Evolutionary conservation across 2,113 vertebrate species (phyloP).

Genomic region (Pachypanchax playfairii): DNA sequence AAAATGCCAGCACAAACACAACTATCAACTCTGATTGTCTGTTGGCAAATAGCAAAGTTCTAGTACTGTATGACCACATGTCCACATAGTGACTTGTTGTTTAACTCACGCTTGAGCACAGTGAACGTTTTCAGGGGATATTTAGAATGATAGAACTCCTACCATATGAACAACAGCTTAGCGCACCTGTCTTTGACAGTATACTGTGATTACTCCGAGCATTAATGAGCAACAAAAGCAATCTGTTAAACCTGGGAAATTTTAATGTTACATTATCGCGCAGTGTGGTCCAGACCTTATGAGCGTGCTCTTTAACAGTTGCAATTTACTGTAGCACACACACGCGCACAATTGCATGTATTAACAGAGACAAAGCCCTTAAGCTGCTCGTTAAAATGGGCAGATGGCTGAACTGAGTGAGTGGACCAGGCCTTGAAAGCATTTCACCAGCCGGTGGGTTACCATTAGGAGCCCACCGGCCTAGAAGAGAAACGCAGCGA

Average conservation of each 20-base stretch:
- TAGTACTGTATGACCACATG: conserved; percentile 33
- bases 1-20: conserved; percentile 65
- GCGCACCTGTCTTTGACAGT: conserved; percentile 49
- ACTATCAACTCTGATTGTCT: conserved; percentile 50
- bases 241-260: conserved; percentile 66
- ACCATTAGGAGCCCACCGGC: conserved; percentile 60
- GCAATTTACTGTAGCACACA: conserved; percentile 5
- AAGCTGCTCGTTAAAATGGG: conserved; percentile 67
- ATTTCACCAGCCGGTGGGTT: conserved; percentile 57
- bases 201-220: conserved; percentile 33
- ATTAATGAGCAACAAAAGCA: conserved; percentile 57
- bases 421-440: conserved; percentile 57
- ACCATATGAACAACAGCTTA: conserved; percentile 15
- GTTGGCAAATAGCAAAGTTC: conserved; percentile 31
- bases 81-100: conserved; percentile 46
- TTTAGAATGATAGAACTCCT: conserved; percentile 4
- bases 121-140: neutral
- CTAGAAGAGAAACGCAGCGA: conserved; percentile 31
- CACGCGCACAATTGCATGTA: conserved; percentile 19
- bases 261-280: conserved; percentile 40
- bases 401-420: conserved; percentile 74
- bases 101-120: conserved; percentile 7
- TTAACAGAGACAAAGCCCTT: conserved; percentile 31
- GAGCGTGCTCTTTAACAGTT: conserved; percentile 21
- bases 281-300: conserved; percentile 7